Percentiles rank a stretch among this genome's conserved stretches.
phyloP scores from a whole-genome alignment of 2,888 invertebrate genomes.

The Trissonchulus sp. region DNA sequence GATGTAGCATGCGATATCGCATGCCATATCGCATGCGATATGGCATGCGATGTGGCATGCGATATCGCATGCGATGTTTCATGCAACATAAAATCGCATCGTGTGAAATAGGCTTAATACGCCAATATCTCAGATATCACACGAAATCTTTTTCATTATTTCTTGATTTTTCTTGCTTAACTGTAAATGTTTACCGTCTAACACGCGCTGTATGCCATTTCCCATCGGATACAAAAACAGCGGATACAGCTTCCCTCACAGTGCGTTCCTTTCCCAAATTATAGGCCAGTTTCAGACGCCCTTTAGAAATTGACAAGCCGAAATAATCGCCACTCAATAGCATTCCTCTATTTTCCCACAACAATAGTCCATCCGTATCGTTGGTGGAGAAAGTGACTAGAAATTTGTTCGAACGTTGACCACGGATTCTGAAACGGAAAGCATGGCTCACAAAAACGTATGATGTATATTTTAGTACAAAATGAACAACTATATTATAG shows the following conservation, averaged over 20 bases:
- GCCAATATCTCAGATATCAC: no score
- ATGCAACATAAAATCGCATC: no score
- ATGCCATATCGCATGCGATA: no score
- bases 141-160: no score
- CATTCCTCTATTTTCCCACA: constrained; percentile 68
- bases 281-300: constrained; percentile 67
- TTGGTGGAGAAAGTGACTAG: constrained; percentile 66
- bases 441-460: constrained; percentile 30
- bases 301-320: constrained; percentile 66
- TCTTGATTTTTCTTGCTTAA: no score
- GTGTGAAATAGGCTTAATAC: no score
- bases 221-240: constrained; percentile 65
- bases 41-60: no score
- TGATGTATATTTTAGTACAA: neutral
- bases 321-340: constrained; percentile 66
- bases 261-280: constrained; percentile 62
- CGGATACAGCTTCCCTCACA: constrained; percentile 56
- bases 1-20: no score
- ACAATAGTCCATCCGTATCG: constrained; percentile 64
- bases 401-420: constrained; percentile 66
- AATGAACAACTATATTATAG: neutral
- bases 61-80: no score
- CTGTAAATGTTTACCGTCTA: no score
- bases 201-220: constrained; percentile 70
- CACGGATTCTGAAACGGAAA: constrained; percentile 60